These are phyloP conservation scores for Brachyhypopomus gauderio DNA, from an alignment of 2,113 vertebrate genomes.

Conservation along the genomic window DNA sequence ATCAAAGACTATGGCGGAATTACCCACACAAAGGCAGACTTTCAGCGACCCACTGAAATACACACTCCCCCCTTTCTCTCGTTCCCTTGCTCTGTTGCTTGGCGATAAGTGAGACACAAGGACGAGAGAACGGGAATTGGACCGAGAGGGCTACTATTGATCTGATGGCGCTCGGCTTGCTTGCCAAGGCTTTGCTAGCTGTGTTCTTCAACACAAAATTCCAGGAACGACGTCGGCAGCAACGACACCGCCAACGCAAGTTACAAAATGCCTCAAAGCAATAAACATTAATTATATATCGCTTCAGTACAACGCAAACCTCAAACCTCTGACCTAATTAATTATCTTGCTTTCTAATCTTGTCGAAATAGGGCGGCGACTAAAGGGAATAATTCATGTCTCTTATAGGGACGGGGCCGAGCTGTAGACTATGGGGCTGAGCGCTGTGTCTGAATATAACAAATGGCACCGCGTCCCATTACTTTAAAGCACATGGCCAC, in stretches of 20 bases:
- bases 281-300: constrained; percentile 41
- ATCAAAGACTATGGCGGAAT: background rate
- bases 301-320: constrained; percentile 29
- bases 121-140: constrained; percentile 13
- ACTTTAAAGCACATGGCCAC: constrained; percentile 29
- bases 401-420: constrained; percentile 21
- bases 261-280: constrained; percentile 14
- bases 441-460: constrained; percentile 23
- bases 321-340: constrained; percentile 34
- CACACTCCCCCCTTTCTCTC: constrained; percentile 5
- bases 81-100: constrained; percentile 24
- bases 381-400: constrained; percentile 39
- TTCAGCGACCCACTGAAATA: constrained; percentile 4
- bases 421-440: background rate
- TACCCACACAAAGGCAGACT: background rate
- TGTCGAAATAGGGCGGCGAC: constrained; percentile 24
- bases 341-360: constrained; percentile 45
- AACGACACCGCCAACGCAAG: background rate
- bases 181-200: constrained; percentile 16
- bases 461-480: constrained; percentile 37
- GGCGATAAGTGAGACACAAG: constrained; percentile 38
- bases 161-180: constrained; percentile 11
- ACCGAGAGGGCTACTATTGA: constrained; percentile 41
- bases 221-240: background rate
- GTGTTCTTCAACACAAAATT: background rate